A percentile compares a stretch with the other conserved stretches of the same genome.
Conservation (phyloP, 53 echinoderm and acorn worm species). For the Stichopus horrens region DNA sequence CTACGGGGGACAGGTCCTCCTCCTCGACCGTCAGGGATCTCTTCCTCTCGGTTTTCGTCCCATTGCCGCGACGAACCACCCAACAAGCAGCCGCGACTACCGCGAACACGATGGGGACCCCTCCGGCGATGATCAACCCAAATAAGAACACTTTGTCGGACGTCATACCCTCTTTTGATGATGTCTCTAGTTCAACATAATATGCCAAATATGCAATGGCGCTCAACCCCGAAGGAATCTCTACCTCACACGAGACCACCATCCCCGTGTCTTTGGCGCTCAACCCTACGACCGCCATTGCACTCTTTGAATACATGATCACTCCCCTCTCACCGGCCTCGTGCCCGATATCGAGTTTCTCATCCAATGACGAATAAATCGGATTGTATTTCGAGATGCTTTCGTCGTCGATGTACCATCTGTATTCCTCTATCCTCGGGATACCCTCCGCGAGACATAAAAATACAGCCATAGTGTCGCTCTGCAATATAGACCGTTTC, state of each 20-base stretch:
- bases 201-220: background rate
- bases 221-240: background rate
- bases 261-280: slow-evolving; percentile 20
- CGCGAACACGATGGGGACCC: slow-evolving; percentile 30
- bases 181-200: background rate
- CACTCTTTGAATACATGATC: slow-evolving; percentile 13
- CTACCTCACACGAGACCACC: slow-evolving; percentile 27
- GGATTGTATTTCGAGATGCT: background rate
- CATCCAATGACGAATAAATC: background rate
- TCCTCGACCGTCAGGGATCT: slow-evolving; percentile 26
- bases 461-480: slow-evolving; percentile 23
- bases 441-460: slow-evolving; percentile 41
- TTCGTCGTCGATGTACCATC: slow-evolving; percentile 53
- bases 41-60: background rate
- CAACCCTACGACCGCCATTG: slow-evolving; percentile 9
- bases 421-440: slow-evolving; percentile 45
- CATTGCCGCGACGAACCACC: background rate
- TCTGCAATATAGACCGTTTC: background rate
- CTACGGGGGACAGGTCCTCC: slow-evolving; percentile 17
- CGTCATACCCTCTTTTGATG: background rate
- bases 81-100: slow-evolving; percentile 30
- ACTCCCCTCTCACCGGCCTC: background rate
- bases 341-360: background rate
- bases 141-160: slow-evolving; percentile 38
- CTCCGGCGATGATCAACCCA: slow-evolving; percentile 34